Percentiles rank a stretch among this genome's conserved stretches.
Evolutionary conservation across 2,797 vertebrate species (phyloP).

Genomic region (Gastrophryne carolinensis): DNA sequence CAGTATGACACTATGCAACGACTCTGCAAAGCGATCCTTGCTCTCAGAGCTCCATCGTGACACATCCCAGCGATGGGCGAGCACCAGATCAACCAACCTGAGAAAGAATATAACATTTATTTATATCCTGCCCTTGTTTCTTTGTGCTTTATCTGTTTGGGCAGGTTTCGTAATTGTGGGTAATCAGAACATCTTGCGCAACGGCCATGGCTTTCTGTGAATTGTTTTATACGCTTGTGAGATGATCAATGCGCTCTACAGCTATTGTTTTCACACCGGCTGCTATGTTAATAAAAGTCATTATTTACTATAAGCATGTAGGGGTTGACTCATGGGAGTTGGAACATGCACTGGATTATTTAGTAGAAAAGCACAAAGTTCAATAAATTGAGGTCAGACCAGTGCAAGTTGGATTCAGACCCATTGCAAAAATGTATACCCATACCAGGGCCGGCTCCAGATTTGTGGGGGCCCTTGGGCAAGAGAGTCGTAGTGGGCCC

Average conservation of each 20-base stretch:
- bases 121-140: conserved; percentile 39
- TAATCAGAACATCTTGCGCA: conserved; percentile 35
- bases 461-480: too few relatives aligned
- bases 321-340: neutral
- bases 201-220: conserved; percentile 36
- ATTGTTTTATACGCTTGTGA: conserved; percentile 18
- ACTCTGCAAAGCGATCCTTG: conserved; percentile 15
- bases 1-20: conserved; percentile 31
- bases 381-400: too few relatives aligned
- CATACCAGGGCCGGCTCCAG: too few relatives aligned
- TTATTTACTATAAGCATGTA: neutral
- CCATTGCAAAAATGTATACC: too few relatives aligned
- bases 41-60: conserved; percentile 21
- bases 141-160: conserved; percentile 36
- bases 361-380: neutral
- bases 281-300: conserved; percentile 7
- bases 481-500: too few relatives aligned
- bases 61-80: conserved; percentile 27
- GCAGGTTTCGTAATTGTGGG: conserved; percentile 42
- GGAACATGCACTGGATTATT: neutral
- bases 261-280: conserved; percentile 18
- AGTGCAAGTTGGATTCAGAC: too few relatives aligned
- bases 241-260: neutral
- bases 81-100: conserved; percentile 38
- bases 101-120: conserved; percentile 43